Conservation (phyloP, 1,140 invertebrate species). For the Nebria ingens region DNA sequence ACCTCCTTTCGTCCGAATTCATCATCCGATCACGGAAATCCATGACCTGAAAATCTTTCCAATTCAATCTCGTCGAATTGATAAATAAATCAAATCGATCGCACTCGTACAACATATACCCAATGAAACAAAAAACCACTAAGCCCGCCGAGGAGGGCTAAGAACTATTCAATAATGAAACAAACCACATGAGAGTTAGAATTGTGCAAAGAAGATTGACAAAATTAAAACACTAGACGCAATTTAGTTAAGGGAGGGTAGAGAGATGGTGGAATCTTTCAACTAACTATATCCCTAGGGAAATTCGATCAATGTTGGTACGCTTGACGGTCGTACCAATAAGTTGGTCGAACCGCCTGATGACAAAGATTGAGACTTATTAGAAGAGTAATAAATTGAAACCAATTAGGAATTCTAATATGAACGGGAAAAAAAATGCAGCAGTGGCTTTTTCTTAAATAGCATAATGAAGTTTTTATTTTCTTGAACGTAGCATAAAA, state of each 20-base stretch:
- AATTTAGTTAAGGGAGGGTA: too few relatives aligned
- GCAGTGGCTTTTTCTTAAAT: too few relatives aligned
- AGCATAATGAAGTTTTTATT: too few relatives aligned
- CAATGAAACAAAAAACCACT: slow-evolving; percentile 6
- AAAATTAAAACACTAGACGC: slow-evolving; percentile 26
- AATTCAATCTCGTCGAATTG: background rate
- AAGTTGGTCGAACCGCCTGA: background rate
- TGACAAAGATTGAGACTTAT: background rate
- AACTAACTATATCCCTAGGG: slow-evolving; percentile 25
- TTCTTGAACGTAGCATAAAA: too few relatives aligned
- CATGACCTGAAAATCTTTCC: background rate
- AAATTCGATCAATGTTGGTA: slow-evolving; percentile 22
- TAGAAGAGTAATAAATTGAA: too few relatives aligned
- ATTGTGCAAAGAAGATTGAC: slow-evolving; percentile 30
- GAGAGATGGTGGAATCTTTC: background rate
- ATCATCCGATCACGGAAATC: slow-evolving; percentile 1
- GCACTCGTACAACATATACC: too few relatives aligned
- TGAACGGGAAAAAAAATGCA: too few relatives aligned
- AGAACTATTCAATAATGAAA: slow-evolving; percentile 27
- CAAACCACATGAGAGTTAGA: slow-evolving; percentile 16
- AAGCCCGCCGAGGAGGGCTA: too few relatives aligned
- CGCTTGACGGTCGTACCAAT: background rate
- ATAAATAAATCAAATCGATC: slow-evolving; percentile 2
- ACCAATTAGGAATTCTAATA: too few relatives aligned
- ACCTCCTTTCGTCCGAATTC: too few relatives aligned